These are phyloP conservation scores for Scotopteryx bipunctaria DNA, from an alignment of 2,888 invertebrate genomes.

Conservation along the genomic window DNA sequence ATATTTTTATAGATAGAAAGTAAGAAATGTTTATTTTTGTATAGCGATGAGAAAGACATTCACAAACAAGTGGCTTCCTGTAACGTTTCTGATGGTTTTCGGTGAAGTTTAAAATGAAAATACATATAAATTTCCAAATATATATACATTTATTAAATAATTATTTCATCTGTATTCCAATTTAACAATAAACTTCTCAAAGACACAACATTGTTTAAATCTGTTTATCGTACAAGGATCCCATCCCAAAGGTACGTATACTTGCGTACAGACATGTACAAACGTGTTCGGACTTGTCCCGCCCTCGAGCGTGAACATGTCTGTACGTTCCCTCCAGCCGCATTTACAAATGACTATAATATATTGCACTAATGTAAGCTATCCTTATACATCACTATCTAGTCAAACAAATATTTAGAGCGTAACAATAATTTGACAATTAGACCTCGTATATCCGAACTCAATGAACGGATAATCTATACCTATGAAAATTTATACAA, in stretches of 20 bases:
- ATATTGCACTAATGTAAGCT: constrained; percentile 31
- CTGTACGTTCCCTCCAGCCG: constrained; percentile 25
- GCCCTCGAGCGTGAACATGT: too few relatives aligned
- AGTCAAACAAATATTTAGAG: constrained; percentile 1
- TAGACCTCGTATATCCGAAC: too few relatives aligned
- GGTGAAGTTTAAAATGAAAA: constrained; percentile 44
- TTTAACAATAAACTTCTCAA: constrained; percentile 84
- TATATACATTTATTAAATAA: constrained; percentile 84
- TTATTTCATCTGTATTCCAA: constrained; percentile 82
- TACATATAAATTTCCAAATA: constrained; percentile 77
- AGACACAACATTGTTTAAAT: constrained; percentile 82
- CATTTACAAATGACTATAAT: constrained; percentile 37
- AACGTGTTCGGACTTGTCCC: background rate
- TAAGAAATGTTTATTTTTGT: constrained; percentile 43
- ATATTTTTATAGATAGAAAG: constrained; percentile 31
- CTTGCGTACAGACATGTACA: constrained; percentile 45
- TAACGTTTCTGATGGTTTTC: background rate
- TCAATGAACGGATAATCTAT: too few relatives aligned
- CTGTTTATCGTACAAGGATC: constrained; percentile 73
- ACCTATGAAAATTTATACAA: too few relatives aligned
- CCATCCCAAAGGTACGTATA: constrained; percentile 59
- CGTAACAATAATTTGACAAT: background rate
- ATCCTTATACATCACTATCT: background rate
- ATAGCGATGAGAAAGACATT: constrained; percentile 10
- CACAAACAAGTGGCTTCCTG: too few relatives aligned